Conservation (phyloP, 2,888 invertebrate genomes). For the Drosophila algonquin region DNA sequence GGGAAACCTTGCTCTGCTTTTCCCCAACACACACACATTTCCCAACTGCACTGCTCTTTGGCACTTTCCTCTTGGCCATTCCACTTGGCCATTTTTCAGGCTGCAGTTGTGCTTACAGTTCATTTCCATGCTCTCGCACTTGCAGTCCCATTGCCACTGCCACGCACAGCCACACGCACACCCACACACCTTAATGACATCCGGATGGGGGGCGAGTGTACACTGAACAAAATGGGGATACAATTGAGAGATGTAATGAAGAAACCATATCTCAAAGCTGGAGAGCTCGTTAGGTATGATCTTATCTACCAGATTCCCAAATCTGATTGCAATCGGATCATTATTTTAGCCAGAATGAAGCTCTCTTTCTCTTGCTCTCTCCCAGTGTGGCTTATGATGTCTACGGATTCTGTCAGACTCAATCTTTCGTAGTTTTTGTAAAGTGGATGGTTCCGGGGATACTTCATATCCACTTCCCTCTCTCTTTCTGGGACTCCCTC, state of each 20-base stretch:
- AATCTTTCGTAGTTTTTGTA: not conserved
- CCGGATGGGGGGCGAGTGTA: slow-evolving; percentile 40
- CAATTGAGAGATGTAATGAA: not conserved
- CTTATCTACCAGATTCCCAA: too few species aligned
- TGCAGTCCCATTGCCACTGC: not conserved
- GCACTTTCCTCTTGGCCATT: slow-evolving; percentile 43
- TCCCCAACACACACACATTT: too few species aligned
- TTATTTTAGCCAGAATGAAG: too few species aligned
- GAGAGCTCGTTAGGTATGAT: too few species aligned
- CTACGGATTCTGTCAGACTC: too few species aligned
- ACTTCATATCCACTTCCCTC: slow-evolving; percentile 41
- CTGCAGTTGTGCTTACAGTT: slow-evolving; percentile 61
- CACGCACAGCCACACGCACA: slow-evolving; percentile 4
- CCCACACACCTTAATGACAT: slow-evolving; percentile 69
- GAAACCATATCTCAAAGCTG: too few species aligned
- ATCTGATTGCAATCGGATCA: too few species aligned
- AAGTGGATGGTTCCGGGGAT: slow-evolving; percentile 12
- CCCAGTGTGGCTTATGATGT: too few species aligned
- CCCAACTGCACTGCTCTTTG: too few species aligned
- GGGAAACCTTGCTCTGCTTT: slow-evolving; percentile 7
- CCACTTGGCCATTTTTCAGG: slow-evolving; percentile 61
- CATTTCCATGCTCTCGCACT: slow-evolving; percentile 60
- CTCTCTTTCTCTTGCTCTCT: too few species aligned
- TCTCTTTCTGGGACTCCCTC: slow-evolving; percentile 18
- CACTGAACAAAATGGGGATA: not conserved